Conservation (phyloP, 2,888 invertebrate species). For the Parnassius mnemosyne region DNA sequence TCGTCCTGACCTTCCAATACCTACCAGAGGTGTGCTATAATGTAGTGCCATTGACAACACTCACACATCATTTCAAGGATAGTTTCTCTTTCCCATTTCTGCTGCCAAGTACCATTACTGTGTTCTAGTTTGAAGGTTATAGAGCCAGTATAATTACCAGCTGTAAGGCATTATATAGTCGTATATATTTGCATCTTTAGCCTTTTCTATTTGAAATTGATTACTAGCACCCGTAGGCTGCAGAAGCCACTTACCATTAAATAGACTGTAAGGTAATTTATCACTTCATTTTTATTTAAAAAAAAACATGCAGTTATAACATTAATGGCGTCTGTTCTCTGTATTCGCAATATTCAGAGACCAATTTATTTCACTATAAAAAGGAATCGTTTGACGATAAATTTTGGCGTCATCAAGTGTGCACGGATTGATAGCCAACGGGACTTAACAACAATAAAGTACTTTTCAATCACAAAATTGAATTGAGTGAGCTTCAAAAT, state of each 20-base stretch:
- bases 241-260: too few species aligned
- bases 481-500: constrained; percentile 11
- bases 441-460: constrained; percentile 11
- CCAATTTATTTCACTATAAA: constrained; percentile 24
- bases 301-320: neutral
- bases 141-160: too few species aligned
- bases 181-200: neutral
- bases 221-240: too few species aligned
- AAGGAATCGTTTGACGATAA: constrained; percentile 24
- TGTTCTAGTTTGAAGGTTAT: too few species aligned
- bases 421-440: constrained; percentile 19
- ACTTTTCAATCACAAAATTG: constrained; percentile 7
- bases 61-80: too few species aligned
- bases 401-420: constrained; percentile 23
- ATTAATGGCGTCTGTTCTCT: constrained; percentile 2
- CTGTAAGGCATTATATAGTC: too few species aligned
- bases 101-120: too few species aligned
- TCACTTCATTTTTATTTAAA: neutral
- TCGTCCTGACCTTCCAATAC: too few species aligned
- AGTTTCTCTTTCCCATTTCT: too few species aligned
- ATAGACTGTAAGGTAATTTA: too few species aligned
- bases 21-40: too few species aligned
- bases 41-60: too few species aligned
- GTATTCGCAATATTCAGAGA: constrained; percentile 21
- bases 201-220: neutral